Evolutionary conservation across 2,113 vertebrate species (phyloP).

Genomic region (Pyrgilauda ruficollis): DNA sequence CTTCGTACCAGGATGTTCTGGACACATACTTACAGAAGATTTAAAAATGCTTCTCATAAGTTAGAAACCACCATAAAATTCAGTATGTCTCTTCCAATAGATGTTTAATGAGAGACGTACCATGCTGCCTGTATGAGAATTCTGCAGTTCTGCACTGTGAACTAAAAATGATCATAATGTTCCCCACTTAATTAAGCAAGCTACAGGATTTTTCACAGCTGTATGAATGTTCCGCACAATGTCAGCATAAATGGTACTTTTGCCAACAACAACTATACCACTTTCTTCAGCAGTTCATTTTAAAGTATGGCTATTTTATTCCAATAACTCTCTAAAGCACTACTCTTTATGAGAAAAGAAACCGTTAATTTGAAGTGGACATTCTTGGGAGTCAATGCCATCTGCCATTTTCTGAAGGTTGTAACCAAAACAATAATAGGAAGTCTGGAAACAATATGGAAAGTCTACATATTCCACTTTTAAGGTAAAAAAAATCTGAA

Average conservation of each 20-base stretch:
- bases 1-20: background rate
- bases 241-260: background rate
- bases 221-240: background rate
- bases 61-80: background rate
- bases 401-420: background rate
- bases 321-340: background rate
- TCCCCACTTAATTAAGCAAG: constrained; percentile 15
- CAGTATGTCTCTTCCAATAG: background rate
- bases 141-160: background rate
- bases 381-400: background rate
- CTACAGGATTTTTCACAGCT: background rate
- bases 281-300: background rate
- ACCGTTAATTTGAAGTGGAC: background rate
- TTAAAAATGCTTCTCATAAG: background rate
- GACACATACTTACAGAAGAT: background rate
- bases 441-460: background rate
- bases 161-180: background rate
- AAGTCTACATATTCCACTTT: background rate
- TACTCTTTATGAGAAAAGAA: background rate
- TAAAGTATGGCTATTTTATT: background rate
- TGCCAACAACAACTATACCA: background rate
- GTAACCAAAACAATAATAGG: background rate
- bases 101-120: background rate
- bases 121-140: background rate
- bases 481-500: background rate